Percentiles rank a stretch among this genome's conserved stretches.
Evolutionary conservation across 2,888 invertebrate genomes (phyloP).

Genomic region (Cataglyphis livida): DNA sequence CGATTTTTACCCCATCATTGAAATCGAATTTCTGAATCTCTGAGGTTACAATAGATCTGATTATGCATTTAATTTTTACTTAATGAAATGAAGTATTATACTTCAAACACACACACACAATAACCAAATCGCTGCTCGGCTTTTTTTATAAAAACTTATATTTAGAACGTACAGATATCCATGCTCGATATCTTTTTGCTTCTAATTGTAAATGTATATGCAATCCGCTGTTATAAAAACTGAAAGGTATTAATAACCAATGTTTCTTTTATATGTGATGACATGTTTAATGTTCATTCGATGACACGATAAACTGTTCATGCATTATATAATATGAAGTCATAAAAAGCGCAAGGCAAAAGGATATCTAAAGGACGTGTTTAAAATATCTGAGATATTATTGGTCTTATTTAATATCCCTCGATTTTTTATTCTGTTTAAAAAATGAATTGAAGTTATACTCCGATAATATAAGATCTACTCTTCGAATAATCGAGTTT

Average conservation of each 20-base stretch:
- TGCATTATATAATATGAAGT: background rate
- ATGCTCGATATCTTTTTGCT: background rate
- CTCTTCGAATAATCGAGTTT: no score
- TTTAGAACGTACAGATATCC: background rate
- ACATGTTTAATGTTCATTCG: background rate
- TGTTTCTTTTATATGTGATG: background rate
- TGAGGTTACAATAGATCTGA: background rate
- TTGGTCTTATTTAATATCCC: background rate
- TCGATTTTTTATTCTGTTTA: background rate
- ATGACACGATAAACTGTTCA: background rate
- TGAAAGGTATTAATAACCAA: conserved; percentile 25
- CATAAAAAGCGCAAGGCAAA: background rate
- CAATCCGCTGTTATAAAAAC: conserved; percentile 20
- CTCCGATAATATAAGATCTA: no score
- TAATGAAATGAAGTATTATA: background rate
- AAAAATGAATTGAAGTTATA: background rate
- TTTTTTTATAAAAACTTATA: conserved; percentile 5
- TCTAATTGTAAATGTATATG: background rate
- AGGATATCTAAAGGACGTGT: background rate
- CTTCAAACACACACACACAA: background rate
- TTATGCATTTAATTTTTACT: background rate
- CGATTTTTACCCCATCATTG: background rate
- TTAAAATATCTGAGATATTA: background rate
- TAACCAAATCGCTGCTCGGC: conserved; percentile 15
- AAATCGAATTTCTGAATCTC: background rate